Base-by-base conservation (phyloP, 2,113 vertebrate species). In the Phocoena sinus region DNA sequence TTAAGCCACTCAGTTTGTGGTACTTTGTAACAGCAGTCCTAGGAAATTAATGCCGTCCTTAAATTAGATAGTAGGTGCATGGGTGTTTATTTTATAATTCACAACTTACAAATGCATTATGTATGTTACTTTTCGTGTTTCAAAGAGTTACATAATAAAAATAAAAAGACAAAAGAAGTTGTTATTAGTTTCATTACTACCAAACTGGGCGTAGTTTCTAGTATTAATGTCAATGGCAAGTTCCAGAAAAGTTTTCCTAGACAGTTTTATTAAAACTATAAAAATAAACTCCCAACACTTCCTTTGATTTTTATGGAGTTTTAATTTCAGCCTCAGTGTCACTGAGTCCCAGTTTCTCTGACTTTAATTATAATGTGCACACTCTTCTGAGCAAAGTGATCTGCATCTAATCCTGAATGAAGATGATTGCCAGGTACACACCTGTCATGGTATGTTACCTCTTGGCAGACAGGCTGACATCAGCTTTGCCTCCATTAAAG, bases 211-310 rank as follows among this genome's bases (percentile, higher is more conserved):
- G 47, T 92, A 36, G 62, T 83, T 95, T 86, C 67, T 14, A 79
- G 41, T 50, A 83, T 68, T 92, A 77, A 91, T 86, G 47, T 96
- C 83, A 20, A 71, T 62, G 44, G 60, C 41, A 95, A 84, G 85
- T 84, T 87, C 38, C 63, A 95, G 91, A 26, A 65, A 97, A 93
- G 17, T 9, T 89, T 82, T 73, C 73, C 84, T 62, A n/a, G 83
- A 76, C 25, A 82, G 68, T 96, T 92, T 97, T 92, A 92, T 95
- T 91, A 85, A 95, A 93, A 94, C 60, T 79, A 89, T 92, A 85
- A 95, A 96, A 83, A 47, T 70, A 47, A 87, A 77, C 62, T 89
- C 93, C 44, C 62, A 96, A 80, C n/a, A 67, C 2, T 65, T 31
- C 28, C 44, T n/a, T 81, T 89, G 41, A 67, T 77, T 95, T 96